Evolutionary conservation across 2,113 vertebrate genomes (phyloP).

Genomic region (Sinocyclocheilus anophthalmus): DNA sequence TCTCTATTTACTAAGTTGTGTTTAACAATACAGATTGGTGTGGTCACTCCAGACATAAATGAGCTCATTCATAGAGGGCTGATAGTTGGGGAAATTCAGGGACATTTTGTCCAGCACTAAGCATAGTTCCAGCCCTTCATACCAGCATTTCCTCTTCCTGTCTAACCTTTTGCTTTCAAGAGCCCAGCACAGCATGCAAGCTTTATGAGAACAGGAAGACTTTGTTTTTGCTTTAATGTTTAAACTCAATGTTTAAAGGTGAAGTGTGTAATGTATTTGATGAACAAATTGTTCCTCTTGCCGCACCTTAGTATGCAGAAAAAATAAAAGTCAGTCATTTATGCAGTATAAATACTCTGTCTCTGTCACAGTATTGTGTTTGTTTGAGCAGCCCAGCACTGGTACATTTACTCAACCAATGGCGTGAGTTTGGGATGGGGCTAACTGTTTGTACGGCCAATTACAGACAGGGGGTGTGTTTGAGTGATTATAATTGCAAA

Average conservation of each 20-base stretch:
- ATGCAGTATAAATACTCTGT: neutral
- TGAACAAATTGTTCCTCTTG: neutral
- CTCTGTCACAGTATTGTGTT: neutral
- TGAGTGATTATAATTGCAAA: neutral
- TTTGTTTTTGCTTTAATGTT: neutral
- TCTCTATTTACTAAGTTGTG: neutral
- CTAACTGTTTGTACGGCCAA: neutral
- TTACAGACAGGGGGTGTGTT: neutral
- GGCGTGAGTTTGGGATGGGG: neutral
- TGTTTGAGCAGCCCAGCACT: neutral
- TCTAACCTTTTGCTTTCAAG: neutral
- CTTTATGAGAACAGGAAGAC: neutral
- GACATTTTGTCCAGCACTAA: neutral
- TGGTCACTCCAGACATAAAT: constrained; percentile 5
- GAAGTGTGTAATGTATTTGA: neutral
- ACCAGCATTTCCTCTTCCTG: constrained; percentile 16
- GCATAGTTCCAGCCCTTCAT: neutral
- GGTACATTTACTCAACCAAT: neutral
- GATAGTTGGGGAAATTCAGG: neutral
- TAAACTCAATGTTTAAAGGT: neutral
- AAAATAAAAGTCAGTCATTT: neutral
- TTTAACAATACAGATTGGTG: neutral
- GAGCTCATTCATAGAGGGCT: neutral
- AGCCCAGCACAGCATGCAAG: neutral
- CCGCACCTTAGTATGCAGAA: neutral